These are phyloP conservation scores for Idaea aversata DNA, from an alignment of 2,888 invertebrate genomes.

Conservation along the genomic window DNA sequence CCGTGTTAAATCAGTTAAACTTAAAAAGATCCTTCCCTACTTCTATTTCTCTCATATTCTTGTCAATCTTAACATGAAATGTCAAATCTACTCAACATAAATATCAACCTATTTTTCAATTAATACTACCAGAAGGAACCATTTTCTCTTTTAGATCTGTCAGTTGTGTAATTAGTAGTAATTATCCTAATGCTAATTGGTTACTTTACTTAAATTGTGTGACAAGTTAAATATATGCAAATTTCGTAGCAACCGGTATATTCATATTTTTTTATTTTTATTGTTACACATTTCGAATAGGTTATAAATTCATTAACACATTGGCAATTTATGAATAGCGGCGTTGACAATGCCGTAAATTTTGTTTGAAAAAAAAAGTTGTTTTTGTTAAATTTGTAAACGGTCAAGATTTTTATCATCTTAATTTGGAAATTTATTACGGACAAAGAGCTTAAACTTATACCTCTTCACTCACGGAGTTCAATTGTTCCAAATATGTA, in stretches of 20 bases:
- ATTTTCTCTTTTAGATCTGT: background rate
- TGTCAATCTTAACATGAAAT: too few relatives aligned
- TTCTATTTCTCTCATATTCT: too few relatives aligned
- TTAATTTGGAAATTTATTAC: too few relatives aligned
- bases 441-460: too few relatives aligned
- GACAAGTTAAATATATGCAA: background rate
- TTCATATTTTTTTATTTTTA: background rate
- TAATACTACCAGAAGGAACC: too few relatives aligned
- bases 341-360: background rate
- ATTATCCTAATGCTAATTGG: background rate
- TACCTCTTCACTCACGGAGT: too few relatives aligned
- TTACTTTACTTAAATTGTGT: background rate
- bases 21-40: too few relatives aligned
- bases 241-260: background rate
- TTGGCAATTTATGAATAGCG: background rate
- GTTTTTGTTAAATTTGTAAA: background rate
- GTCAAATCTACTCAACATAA: too few relatives aligned
- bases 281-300: background rate
- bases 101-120: too few relatives aligned
- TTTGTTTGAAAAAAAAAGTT: background rate
- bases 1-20: too few relatives aligned
- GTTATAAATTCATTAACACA: background rate
- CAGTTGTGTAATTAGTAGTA: background rate
- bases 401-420: too few relatives aligned
- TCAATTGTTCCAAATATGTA: too few relatives aligned